Base-by-base conservation (phyloP, 2,113 vertebrate species). In the Butorides virescens region DNA sequence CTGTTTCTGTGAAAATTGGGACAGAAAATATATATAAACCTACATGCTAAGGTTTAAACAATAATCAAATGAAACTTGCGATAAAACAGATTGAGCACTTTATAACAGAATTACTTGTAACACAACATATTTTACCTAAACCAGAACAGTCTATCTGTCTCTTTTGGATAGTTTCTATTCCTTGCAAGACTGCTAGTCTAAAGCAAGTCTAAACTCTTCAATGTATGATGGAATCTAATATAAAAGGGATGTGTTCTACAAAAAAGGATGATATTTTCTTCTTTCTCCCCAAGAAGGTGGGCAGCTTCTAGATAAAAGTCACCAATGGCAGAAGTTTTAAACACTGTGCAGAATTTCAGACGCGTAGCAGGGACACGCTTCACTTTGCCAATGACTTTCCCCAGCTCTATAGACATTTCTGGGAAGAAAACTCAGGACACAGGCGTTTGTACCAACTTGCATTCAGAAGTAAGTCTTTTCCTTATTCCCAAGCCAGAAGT, bases 51-150 rank as follows among this genome's bases (percentile, higher is more conserved):
- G 22, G 58, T 89, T 97, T 97, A 92, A 97, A 93, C 65, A 88
- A 89, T 95, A 74, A 96, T 95, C 36, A 96, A 95, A 96, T 96
- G 65, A 90, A 97, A 78, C 71, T 34, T 56, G 67, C 88, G 77
- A 80, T 95, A 95, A 95, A 84, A 84, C 52, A 91, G 62, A 87
- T 8, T 37, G 74, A 90, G 62, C 18, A 36, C 71, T 95, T 94
- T 47, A 32, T 74, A 94, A 95, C 19, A 74, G 39, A 44, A 93
- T 92, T 93, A 87, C 32, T 86, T 71, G 72, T 46, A 76, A 71
- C 37, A 68, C 56, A 71, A 53, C 14, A 6, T 42, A 58, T 87
- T 92, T 92, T 73, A 79, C 53, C 83, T 49, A 80, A 74, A 90
- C 39, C 63, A 42, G 52, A 87, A 5, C 21, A 36, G 37, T 42